Base-by-base conservation (phyloP, 2,888 invertebrate genomes). In the Tanypteryx hageni region DNA sequence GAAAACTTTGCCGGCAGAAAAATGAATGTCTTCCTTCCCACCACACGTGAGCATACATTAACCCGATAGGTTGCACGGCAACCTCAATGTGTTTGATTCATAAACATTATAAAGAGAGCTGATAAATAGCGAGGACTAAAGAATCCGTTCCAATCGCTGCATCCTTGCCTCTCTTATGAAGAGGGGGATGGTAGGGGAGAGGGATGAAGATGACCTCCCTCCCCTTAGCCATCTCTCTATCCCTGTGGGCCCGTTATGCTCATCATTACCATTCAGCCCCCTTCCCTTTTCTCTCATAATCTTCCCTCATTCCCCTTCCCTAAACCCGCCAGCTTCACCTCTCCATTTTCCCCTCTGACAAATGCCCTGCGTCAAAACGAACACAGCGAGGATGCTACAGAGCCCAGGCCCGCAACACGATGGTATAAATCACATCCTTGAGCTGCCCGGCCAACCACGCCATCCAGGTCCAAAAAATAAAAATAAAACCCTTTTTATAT, bases 281-380 rank as follows among this genome's bases (percentile, higher is more conserved):
- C 76, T 22, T 22, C 76, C 11, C 22, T 27, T 27, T 76, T 76
- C 68, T 68, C 16, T 68, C 76, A 76, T 76, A 76, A 76, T 76
- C 76, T 76, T 76, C 27, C 22, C 76, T 76, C 76, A 22, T 76
- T 76, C 76, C 76, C 76, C 68, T 44, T 44, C 44, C 44, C 44
- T 44, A 44, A 44, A 44, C 44, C 44, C 44, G 5, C 44, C 44
- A 44, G 44, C 44, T 44, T 44, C 44, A 68, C 22, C 9, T 68
- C 76, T 27, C 76, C 27, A 27, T 76, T 76, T 76, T 76, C 76
- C 27, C 76, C 22, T 22, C 68, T 76, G 76, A 76, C 76, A 76
- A 76, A 76, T 76, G 76, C 76, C 10, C 76, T 27, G 76, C 76
- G 76, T 76, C 76, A 76, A 76, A 76, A 27, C 22, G 76, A 76